A percentile compares a stretch with the other conserved stretches of the same genome.
These are phyloP conservation scores for Euura saliciscinereae DNA, from an alignment of 1,140 invertebrate species.

Conservation along the genomic window DNA sequence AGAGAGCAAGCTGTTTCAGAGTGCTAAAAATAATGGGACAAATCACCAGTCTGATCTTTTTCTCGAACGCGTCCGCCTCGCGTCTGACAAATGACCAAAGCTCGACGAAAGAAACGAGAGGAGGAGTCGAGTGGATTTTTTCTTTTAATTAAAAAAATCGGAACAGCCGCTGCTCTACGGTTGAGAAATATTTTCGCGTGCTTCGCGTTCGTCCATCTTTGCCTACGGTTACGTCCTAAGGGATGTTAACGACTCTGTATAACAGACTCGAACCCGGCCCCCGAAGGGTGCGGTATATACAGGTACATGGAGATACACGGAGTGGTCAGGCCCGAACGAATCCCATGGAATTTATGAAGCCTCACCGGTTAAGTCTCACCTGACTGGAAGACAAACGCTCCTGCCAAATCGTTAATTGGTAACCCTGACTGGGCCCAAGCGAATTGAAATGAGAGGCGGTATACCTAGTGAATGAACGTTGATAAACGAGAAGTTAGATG, in stretches of 20 bases:
- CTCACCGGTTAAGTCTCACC: neutral
- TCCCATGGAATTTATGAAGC: neutral
- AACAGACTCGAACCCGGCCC: too few species aligned
- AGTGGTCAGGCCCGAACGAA: neutral
- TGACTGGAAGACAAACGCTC: constrained; percentile 1
- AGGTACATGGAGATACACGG: neutral
- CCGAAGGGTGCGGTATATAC: neutral
- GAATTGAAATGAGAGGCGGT: neutral
- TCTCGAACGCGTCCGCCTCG: neutral
- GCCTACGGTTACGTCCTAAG: too few species aligned
- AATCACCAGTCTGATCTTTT: too few species aligned
- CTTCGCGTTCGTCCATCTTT: too few species aligned
- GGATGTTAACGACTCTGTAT: too few species aligned
- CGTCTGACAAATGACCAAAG: neutral
- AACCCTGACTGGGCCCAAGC: neutral
- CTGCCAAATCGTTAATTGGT: neutral
- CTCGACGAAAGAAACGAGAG: neutral
- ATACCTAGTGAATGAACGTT: too few species aligned
- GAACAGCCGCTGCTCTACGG: neutral
- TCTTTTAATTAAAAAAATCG: constrained; percentile 3
- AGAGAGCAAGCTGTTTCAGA: neutral
- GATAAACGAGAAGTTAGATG: too few species aligned
- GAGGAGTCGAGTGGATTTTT: neutral
- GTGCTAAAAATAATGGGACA: neutral
- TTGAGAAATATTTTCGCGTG: too few species aligned